These are phyloP conservation scores for Achroia grisella DNA, from an alignment of 1,140 invertebrate species.

Conservation along the genomic window DNA sequence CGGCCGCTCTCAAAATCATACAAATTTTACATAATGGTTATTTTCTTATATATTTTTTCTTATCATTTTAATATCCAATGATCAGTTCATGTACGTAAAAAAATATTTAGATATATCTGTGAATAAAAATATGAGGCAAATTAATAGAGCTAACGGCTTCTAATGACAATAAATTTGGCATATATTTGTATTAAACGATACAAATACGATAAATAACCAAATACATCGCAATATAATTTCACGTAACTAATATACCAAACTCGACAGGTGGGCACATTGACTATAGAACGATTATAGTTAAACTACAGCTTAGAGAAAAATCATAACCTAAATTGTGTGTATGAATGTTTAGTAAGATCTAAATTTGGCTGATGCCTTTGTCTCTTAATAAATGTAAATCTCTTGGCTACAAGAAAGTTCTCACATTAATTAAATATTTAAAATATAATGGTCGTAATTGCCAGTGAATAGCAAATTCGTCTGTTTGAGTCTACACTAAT, in stretches of 20 bases:
- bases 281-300: slow-evolving; percentile 39
- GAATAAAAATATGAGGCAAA: no score
- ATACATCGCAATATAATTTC: slow-evolving; percentile 5
- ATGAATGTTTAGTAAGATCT: slow-evolving; percentile 18
- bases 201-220: no score
- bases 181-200: no score
- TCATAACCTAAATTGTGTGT: slow-evolving; percentile 23
- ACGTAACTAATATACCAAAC: slow-evolving; percentile 31
- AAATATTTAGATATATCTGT: no score
- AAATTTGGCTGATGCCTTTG: slow-evolving; percentile 20
- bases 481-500: slow-evolving; percentile 5
- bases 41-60: neutral
- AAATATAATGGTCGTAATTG: no score
- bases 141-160: no score
- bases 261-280: slow-evolving; percentile 59
- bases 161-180: no score
- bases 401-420: slow-evolving; percentile 6
- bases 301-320: slow-evolving; percentile 25
- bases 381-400: neutral
- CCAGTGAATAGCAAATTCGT: no score
- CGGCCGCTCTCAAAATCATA: slow-evolving; percentile 24
- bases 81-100: no score
- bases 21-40: slow-evolving; percentile 6
- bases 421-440: neutral
- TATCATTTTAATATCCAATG: neutral